A percentile compares a stretch with the other conserved stretches of the same genome.
phyloP scores from a whole-genome alignment of 1,140 invertebrate species.

The Brachionus manjavacas region DNA sequence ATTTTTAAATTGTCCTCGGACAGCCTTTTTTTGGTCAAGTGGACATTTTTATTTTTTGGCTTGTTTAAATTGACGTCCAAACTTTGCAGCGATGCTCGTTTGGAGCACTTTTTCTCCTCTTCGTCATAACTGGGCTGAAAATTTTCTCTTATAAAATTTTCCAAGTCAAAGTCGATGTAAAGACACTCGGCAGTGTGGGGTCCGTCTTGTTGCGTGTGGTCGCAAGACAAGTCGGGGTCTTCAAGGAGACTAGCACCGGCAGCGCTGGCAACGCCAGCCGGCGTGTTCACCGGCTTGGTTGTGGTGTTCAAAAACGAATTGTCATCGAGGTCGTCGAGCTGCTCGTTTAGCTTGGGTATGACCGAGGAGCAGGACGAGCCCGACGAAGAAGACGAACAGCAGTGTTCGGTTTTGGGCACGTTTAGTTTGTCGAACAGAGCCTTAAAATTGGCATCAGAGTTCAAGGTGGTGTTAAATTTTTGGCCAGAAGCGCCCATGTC shows the following conservation, averaged over 20 bases:
- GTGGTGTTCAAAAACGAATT: not conserved
- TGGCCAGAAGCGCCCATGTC: not conserved
- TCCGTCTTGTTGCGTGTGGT: not conserved
- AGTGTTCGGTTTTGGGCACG: not conserved
- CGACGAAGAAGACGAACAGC: not conserved
- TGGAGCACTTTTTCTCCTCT: not conserved
- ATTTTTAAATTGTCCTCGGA: constrained; percentile 27
- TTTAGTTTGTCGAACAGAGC: not conserved
- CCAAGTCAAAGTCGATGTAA: constrained; percentile 23
- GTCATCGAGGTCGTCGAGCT: not conserved
- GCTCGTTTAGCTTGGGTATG: not conserved
- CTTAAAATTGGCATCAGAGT: not conserved
- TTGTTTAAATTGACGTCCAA: not conserved
- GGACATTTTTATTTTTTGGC: not conserved
- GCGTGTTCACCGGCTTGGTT: constrained; percentile 25
- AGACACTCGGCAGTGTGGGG: not conserved
- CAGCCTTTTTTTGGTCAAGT: not conserved
- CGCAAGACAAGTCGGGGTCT: not conserved
- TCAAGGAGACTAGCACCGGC: not conserved
- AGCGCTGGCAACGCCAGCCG: not conserved
- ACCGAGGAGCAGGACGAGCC: not conserved
- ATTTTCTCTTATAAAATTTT: constrained; percentile 34
- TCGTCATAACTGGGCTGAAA: constrained; percentile 8
- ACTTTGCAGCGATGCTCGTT: not conserved
- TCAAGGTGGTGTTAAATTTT: not conserved